These are phyloP conservation scores for Nasonovia ribisnigri DNA, from an alignment of 2,888 invertebrate species.

Conservation along the genomic window DNA sequence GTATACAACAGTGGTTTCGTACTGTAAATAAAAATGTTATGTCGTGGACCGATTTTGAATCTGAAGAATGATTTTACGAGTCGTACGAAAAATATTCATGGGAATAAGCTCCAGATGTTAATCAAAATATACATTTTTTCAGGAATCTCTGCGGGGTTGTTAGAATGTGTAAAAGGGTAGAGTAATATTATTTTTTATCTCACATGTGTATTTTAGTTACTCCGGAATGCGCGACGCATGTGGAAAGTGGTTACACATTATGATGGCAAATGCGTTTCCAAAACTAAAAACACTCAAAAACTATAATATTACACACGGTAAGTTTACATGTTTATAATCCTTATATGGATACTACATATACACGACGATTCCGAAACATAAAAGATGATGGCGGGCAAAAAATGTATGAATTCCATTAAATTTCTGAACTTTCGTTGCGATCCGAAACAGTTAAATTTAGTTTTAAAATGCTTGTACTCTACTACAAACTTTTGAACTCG, in stretches of 20 bases:
- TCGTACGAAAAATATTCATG: slow-evolving; percentile 51
- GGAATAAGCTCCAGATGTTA: slow-evolving; percentile 60
- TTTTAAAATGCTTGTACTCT: background rate
- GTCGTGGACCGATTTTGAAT: slow-evolving; percentile 34
- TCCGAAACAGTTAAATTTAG: slow-evolving; percentile 4
- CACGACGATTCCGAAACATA: background rate
- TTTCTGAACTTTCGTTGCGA: background rate
- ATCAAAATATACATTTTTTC: slow-evolving; percentile 60
- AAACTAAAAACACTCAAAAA: slow-evolving; percentile 28
- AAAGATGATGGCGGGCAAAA: background rate
- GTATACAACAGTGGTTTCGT: background rate
- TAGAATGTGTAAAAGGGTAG: slow-evolving; percentile 50
- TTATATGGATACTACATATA: background rate
- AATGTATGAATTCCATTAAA: background rate
- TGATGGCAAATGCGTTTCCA: background rate
- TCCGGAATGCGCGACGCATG: background rate
- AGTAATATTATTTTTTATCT: slow-evolving; percentile 47
- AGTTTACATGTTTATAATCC: background rate
- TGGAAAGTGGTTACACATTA: background rate
- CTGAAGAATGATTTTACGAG: slow-evolving; percentile 47
- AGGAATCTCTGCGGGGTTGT: slow-evolving; percentile 41
- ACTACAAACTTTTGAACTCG: background rate
- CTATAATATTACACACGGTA: background rate
- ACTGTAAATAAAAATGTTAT: slow-evolving; percentile 1
- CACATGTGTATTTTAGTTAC: slow-evolving; percentile 36